phyloP scores from a whole-genome alignment of 2,797 vertebrate species.

The Liparis tanakae region DNA sequence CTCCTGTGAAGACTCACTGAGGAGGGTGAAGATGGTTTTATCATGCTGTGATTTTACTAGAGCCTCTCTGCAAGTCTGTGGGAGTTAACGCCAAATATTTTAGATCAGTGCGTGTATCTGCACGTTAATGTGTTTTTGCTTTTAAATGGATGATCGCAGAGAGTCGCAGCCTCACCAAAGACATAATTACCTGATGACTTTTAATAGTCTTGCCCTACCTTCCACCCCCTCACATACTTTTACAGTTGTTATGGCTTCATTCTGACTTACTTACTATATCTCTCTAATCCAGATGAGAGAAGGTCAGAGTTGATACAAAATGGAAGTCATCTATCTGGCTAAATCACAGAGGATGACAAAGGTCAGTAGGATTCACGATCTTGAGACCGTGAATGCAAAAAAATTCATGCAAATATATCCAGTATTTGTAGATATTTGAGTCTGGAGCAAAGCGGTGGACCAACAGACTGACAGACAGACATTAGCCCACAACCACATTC shows the following conservation, averaged over 20 bases:
- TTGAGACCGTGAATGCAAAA: not conserved
- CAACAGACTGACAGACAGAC: not conserved
- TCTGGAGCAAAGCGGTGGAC: not conserved
- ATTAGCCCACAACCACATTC: not conserved
- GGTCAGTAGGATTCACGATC: not conserved
- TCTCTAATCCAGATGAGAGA: not conserved
- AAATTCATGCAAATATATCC: not conserved
- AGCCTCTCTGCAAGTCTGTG: not conserved
- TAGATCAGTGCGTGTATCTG: conserved; percentile 14
- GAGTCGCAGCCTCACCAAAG: not conserved
- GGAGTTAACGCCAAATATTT: conserved; percentile 11
- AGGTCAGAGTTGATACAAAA: not conserved
- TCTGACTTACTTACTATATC: not conserved
- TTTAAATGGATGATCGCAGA: not conserved
- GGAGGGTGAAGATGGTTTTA: conserved; percentile 1
- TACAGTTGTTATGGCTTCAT: not conserved
- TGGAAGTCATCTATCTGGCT: not conserved
- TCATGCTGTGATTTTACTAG: conserved; percentile 10
- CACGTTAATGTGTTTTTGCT: not conserved
- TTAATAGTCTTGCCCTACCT: not conserved
- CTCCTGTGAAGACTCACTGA: not conserved
- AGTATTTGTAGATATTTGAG: not conserved
- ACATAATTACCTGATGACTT: not conserved
- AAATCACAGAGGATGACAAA: not conserved
- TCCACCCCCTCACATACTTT: not conserved